Conservation (phyloP, 1,140 invertebrate species). For the Vollenhovia emeryi region DNA sequence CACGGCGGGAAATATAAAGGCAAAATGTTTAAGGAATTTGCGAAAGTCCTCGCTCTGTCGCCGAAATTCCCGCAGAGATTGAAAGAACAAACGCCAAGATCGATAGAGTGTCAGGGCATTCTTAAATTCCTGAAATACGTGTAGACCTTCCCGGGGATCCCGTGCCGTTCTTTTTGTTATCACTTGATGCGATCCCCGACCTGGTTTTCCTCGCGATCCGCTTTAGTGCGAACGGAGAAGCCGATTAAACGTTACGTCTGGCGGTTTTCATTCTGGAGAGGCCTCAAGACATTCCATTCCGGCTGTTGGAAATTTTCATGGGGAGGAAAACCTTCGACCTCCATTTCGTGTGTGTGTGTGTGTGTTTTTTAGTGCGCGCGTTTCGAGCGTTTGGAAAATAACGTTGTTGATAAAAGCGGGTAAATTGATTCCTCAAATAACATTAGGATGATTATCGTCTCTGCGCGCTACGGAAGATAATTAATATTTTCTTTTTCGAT, state of each 20-base stretch:
- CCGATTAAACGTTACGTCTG: conserved; percentile 52
- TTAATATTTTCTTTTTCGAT: background rate
- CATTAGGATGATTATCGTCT: background rate
- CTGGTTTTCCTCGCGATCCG: conserved; percentile 49
- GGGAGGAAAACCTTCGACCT: background rate
- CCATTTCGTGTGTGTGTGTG: background rate
- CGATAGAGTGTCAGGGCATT: background rate
- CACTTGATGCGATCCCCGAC: conserved; percentile 41
- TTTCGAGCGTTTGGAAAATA: background rate
- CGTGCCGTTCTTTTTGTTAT: conserved; percentile 27
- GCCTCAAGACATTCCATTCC: background rate
- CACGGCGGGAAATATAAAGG: conserved; percentile 17
- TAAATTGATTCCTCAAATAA: background rate
- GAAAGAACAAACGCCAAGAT: conserved; percentile 4
- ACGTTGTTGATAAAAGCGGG: background rate
- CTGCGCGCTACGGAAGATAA: background rate
- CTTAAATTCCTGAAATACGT: conserved; percentile 32
- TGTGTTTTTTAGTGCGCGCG: too few relatives aligned
- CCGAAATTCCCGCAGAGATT: conserved; percentile 12
- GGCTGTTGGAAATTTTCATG: background rate
- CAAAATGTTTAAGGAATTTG: conserved; percentile 4
- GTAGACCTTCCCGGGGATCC: background rate
- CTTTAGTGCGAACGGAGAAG: conserved; percentile 33
- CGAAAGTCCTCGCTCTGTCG: background rate
- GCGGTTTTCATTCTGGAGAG: conserved; percentile 2